Conservation (phyloP, 1,140 invertebrate genomes). For the Myzus persicae region DNA sequence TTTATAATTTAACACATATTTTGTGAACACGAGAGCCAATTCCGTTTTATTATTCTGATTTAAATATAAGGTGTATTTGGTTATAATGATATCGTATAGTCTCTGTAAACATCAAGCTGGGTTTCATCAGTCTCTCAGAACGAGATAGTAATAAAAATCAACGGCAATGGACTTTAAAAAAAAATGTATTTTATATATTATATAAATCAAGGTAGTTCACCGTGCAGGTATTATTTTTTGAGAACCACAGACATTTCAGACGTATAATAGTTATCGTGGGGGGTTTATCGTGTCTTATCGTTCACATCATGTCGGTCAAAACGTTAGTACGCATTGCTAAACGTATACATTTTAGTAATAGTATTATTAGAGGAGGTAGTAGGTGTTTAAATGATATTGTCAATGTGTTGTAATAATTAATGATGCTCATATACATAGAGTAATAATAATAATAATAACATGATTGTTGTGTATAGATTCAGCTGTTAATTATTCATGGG, state of each 20-base stretch:
- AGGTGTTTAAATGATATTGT: background rate
- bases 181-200: no score
- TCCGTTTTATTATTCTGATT: background rate
- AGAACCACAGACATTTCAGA: background rate
- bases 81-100: background rate
- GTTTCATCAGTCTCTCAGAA: background rate
- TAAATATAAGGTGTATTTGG: background rate
- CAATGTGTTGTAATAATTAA: conserved; percentile 5
- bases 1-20: background rate
- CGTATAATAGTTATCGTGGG: background rate
- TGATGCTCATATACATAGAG: background rate
- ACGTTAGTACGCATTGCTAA: background rate
- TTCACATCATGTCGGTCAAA: background rate
- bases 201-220: background rate
- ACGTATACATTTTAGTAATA: background rate
- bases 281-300: background rate
- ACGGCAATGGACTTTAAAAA: background rate
- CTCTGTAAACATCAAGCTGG: background rate
- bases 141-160: background rate
- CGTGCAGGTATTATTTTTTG: background rate
- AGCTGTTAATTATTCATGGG: conserved; percentile 4
- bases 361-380: background rate
- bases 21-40: background rate
- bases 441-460: conserved; percentile 20
- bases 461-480: background rate